Evolutionary conservation across 1,140 invertebrate species (phyloP).

Genomic region (Araneus ventricosus): DNA sequence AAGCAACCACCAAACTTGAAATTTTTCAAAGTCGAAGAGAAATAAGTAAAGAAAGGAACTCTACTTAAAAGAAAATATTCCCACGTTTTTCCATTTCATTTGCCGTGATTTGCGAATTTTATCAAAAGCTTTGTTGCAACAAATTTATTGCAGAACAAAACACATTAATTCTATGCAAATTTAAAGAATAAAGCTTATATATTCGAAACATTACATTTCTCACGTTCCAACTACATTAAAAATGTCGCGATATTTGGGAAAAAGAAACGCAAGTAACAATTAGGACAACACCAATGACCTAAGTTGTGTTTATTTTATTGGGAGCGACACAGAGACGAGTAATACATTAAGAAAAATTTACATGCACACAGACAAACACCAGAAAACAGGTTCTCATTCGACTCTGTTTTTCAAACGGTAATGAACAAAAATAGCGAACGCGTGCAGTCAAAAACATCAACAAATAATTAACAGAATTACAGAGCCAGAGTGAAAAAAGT

Average conservation of each 20-base stretch:
- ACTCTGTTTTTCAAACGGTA: neutral
- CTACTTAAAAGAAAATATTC: no score
- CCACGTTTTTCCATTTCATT: no score
- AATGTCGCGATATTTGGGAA: neutral
- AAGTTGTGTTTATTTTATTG: neutral
- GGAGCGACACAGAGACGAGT: neutral
- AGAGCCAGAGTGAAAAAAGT: neutral
- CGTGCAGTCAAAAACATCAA: neutral
- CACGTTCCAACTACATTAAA: no score
- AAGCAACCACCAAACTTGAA: no score
- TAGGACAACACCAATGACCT: neutral
- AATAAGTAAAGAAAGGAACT: no score
- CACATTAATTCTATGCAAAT: no score
- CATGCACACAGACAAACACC: neutral
- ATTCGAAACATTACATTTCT: no score
- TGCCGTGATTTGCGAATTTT: no score
- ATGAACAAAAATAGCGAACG: neutral
- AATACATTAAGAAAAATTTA: neutral
- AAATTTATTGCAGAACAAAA: no score
- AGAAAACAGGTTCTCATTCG: neutral
- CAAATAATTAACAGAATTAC: neutral
- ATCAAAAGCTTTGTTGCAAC: no score
- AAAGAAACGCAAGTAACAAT: neutral
- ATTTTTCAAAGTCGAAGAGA: no score
- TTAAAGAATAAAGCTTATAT: no score